A percentile compares a stretch with the other conserved stretches of the same genome.
These are phyloP conservation scores for Chondrosia reniformis DNA, from an alignment of 37 sponge, comb jelly and placozoan species.

Conservation along the genomic window DNA sequence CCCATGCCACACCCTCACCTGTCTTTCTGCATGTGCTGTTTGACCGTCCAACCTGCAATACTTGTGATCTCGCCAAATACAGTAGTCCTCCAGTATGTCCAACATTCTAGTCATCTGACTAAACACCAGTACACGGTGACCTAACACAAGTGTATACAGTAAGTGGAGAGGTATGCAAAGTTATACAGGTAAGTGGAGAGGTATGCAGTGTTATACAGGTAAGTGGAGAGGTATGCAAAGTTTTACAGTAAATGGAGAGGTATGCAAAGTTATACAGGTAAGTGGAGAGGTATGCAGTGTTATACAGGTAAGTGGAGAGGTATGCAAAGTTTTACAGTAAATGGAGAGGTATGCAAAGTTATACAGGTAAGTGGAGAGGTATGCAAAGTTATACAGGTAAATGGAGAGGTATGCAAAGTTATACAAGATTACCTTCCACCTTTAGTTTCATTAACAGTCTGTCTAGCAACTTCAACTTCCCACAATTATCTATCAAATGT, in stretches of 20 bases:
- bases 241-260: too few species aligned
- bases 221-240: too few species aligned
- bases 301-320: too few species aligned
- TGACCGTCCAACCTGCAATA: slow-evolving; percentile 96
- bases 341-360: too few species aligned
- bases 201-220: too few species aligned
- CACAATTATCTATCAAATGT: slow-evolving; percentile 82
- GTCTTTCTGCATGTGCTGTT: slow-evolving; percentile 91
- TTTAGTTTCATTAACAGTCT: slow-evolving; percentile 76
- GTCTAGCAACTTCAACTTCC: slow-evolving; percentile 88
- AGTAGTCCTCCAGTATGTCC: slow-evolving; percentile 99
- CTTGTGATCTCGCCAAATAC: slow-evolving; percentile 85
- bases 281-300: too few species aligned
- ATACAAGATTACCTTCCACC: slow-evolving; percentile 71
- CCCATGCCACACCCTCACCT: slow-evolving; percentile 36
- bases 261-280: too few species aligned
- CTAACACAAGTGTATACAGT: background rate
- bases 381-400: too few species aligned
- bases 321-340: too few species aligned
- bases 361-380: too few species aligned
- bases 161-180: background rate
- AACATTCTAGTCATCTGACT: slow-evolving; percentile 96
- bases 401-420: too few species aligned
- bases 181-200: too few species aligned
- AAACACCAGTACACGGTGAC: slow-evolving; percentile 93